A percentile compares a stretch with the other conserved stretches of the same genome.
Conservation (phyloP, 2,888 invertebrate genomes). For the Ichneumoninae sp. region DNA sequence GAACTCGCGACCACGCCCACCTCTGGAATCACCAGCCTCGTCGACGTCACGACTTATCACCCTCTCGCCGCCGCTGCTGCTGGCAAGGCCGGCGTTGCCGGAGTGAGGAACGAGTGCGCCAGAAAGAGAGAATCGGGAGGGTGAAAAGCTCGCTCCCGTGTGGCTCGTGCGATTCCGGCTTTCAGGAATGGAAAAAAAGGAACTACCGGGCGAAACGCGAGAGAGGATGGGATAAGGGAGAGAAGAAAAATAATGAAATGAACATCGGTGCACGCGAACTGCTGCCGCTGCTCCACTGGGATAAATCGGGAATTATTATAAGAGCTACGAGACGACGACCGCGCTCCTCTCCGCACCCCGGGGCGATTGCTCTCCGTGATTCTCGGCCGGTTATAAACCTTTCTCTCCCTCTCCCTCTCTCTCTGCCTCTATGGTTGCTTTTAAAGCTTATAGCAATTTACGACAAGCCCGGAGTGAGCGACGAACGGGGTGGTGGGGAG, state of each 20-base stretch:
- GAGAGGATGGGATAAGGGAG: constrained; percentile 60
- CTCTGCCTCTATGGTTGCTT: constrained; percentile 42
- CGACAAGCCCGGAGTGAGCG: constrained; percentile 37
- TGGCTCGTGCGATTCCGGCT: constrained; percentile 52
- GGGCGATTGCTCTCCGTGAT: constrained; percentile 53
- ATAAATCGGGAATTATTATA: constrained; percentile 83
- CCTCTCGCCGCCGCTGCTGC: constrained; percentile 76
- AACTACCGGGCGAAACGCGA: constrained; percentile 51
- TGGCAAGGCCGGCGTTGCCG: constrained; percentile 56
- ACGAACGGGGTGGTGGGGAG: constrained; percentile 16
- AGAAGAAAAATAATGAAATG: constrained; percentile 83
- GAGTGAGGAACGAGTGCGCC: constrained; percentile 37
- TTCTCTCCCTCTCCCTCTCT: not conserved
- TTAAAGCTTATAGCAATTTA: constrained; percentile 61
- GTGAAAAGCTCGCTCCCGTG: constrained; percentile 42
- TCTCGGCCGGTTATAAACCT: constrained; percentile 24
- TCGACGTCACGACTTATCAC: constrained; percentile 84
- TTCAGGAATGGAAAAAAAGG: constrained; percentile 45
- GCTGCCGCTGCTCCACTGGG: constrained; percentile 50
- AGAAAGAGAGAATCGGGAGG: constrained; percentile 53
- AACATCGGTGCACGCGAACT: constrained; percentile 77
- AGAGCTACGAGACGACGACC: constrained; percentile 69
- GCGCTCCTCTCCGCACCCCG: constrained; percentile 48
- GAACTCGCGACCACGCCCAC: constrained; percentile 78
- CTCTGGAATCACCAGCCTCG: constrained; percentile 80